Base-by-base conservation (phyloP, 2,888 invertebrate species). In the Cheilosia impressa region DNA sequence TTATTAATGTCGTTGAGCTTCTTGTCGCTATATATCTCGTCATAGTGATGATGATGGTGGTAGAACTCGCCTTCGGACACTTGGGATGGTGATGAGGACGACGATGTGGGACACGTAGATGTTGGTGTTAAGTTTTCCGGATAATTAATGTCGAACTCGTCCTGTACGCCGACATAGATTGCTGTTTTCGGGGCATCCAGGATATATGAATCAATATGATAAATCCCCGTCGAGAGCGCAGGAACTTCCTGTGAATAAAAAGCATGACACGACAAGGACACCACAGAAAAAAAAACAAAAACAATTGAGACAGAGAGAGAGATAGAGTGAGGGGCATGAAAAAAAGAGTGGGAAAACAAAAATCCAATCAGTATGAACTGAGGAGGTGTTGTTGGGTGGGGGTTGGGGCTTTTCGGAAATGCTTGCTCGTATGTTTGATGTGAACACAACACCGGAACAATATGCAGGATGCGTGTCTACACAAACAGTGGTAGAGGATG, bases 191-290 rank as follows among this genome's bases (percentile, higher is more conserved):
- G 91, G 75, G 90, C 91, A 60, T 90, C 91, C 89, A 90, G 88
- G 50, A 92, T 89, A 88, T 91, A 92, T 77, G 91, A 90, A 88
- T 92, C 92, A 89, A 92, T 91, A 88, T 91, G 91, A 90, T 90
- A 91, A 88, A 91, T 88, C 88, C 91, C 90, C 88, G 90, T 88
- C 81, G 89, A 85, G 71, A 90, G 87, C 43, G 88, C 90, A 87
- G 92, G 91, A 89, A 90, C 89, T 83, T 91, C 91, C 91, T 91
- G 91, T 89, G 90, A 88, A 89, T 90, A 89, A 89, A 88, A 72
- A 87, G 87, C 81, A 84, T 87, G 87, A 87, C 85, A 85, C 89
- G 87, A 89, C 78, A 89, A 88, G 89, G 85, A 89, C 87, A 89
- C 87, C 87, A 77, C n/a, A 55, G 82, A 82, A 60, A 83, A 79